phyloP scores from a whole-genome alignment of 2,113 vertebrate species.

The Lophotis ruficrista region DNA sequence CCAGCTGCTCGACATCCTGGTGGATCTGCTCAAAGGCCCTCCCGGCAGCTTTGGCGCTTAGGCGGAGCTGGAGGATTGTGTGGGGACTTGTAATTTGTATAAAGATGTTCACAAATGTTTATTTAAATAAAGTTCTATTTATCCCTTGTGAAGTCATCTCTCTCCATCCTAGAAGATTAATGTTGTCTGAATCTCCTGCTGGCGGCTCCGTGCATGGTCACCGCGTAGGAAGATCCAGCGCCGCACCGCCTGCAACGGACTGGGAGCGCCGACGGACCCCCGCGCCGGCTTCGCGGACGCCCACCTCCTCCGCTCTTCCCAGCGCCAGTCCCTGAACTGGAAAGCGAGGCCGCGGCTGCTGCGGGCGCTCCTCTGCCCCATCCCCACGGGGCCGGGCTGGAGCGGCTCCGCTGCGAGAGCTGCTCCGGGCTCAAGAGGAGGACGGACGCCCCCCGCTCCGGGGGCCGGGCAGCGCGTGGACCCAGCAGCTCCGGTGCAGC shows the following conservation, averaged over 20 bases:
- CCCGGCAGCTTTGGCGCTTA: conserved; percentile 76
- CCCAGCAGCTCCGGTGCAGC: not conserved
- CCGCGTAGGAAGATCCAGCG: not conserved
- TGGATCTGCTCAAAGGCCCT: conserved; percentile 86
- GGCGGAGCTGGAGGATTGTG: conserved; percentile 46
- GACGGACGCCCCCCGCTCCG: not conserved
- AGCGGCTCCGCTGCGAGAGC: not conserved
- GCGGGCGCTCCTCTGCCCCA: not conserved
- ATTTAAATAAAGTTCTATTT: conserved; percentile 88
- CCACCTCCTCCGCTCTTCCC: not conserved
- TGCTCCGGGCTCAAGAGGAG: not conserved
- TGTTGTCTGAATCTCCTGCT: conserved; percentile 25
- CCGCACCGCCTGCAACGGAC: not conserved
- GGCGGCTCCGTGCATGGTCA: conserved; percentile 12
- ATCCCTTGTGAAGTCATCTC: conserved; percentile 80
- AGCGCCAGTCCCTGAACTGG: not conserved
- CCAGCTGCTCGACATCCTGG: conserved; percentile 85
- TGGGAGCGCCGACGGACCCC: not conserved
- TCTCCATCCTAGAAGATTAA: conserved; percentile 69
- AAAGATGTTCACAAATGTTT: conserved; percentile 82
- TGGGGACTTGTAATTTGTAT: conserved; percentile 80
- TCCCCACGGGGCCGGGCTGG: not conserved
- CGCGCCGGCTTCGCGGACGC: not conserved
- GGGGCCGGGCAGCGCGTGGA: not conserved
- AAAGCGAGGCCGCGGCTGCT: not conserved